Conservation (phyloP, 1,140 invertebrate species). For the Wasmannia auropunctata region DNA sequence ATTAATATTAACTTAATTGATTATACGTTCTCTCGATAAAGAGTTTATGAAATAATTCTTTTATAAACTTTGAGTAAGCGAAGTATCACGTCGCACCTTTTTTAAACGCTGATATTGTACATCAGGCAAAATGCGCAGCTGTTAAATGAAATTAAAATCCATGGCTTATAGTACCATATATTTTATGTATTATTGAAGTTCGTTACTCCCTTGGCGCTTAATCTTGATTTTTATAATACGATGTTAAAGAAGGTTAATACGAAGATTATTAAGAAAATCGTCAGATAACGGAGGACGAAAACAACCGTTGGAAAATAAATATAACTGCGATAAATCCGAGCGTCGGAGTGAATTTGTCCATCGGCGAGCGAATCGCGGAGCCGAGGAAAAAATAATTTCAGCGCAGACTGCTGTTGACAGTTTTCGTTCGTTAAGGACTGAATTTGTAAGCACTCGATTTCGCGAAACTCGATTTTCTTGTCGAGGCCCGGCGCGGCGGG, state of each 20-base stretch:
- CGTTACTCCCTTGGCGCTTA: background rate
- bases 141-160: background rate
- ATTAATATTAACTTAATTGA: background rate
- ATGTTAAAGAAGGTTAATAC: background rate
- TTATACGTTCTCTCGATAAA: background rate
- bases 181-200: background rate
- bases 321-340: constrained; percentile 40
- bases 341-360: constrained; percentile 35
- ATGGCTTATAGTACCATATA: background rate
- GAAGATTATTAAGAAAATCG: background rate
- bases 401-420: constrained; percentile 68
- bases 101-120: background rate
- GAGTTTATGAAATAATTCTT: constrained; percentile 22
- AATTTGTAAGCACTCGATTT: constrained; percentile 74
- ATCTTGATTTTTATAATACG: background rate
- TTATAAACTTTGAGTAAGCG: background rate
- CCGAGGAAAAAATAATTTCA: constrained; percentile 68
- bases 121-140: background rate
- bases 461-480: constrained; percentile 71
- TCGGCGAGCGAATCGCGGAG: constrained; percentile 56
- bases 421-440: constrained; percentile 72
- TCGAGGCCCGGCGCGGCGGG: constrained; percentile 49
- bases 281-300: background rate
- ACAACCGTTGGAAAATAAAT: constrained; percentile 26
- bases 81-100: background rate